A percentile compares a stretch with the other conserved stretches of the same genome.
Evolutionary conservation across 2,113 vertebrate genomes (phyloP).

Genomic region (Syngnathoides biaculeatus): DNA sequence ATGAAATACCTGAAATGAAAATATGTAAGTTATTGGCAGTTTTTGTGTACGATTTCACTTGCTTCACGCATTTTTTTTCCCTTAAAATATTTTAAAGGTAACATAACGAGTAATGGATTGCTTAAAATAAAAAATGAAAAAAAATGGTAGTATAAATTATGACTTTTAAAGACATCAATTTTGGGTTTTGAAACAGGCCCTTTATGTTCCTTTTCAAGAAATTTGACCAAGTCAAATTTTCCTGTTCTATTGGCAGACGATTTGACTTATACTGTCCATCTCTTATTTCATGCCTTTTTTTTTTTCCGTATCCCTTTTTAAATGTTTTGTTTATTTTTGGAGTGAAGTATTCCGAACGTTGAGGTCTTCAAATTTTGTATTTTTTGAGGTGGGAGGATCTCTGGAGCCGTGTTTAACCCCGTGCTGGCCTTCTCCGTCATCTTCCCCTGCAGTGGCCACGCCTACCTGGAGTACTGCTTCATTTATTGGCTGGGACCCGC

Average conservation of each 20-base stretch:
- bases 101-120: too few species aligned
- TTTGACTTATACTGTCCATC: neutral
- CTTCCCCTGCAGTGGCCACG: conserved; percentile 79
- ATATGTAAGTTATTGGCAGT: too few species aligned
- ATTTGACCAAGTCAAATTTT: neutral
- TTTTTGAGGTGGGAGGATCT: conserved; percentile 75
- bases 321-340: too few species aligned
- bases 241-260: neutral
- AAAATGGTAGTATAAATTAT: too few species aligned
- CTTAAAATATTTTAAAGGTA: too few species aligned
- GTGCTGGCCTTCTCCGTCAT: conserved; percentile 83
- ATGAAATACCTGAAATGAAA: too few species aligned
- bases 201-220: neutral
- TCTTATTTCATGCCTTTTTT: neutral
- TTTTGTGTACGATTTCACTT: too few species aligned
- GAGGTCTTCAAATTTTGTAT: neutral
- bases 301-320: too few species aligned
- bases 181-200: too few species aligned
- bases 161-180: too few species aligned
- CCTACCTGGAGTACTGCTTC: conserved; percentile 75
- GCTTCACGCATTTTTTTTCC: too few species aligned
- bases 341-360: neutral
- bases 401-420: conserved; percentile 87
- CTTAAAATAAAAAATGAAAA: too few species aligned
- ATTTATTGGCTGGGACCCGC: conserved; percentile 85